Evolutionary conservation across 1,140 invertebrate species (phyloP).

Genomic region (Meloidogyne chitwoodi): DNA sequence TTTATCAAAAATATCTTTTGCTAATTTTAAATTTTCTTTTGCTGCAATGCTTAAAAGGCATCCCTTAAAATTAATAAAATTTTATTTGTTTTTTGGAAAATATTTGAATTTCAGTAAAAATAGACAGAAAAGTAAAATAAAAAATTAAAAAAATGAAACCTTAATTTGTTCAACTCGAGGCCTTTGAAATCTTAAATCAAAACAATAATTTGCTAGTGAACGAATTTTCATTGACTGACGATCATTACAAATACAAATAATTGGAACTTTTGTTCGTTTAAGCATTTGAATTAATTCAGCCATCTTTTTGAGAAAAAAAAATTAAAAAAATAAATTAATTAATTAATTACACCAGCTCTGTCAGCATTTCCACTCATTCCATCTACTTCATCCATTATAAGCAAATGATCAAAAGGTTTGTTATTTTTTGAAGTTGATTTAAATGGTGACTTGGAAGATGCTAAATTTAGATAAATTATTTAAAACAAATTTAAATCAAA

Average conservation of each 20-base stretch:
- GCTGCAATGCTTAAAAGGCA: constrained; percentile 83
- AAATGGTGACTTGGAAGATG: neutral
- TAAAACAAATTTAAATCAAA: too few species aligned
- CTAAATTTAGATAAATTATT: neutral
- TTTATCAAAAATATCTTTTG: constrained; percentile 72
- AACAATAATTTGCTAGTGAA: constrained; percentile 86
- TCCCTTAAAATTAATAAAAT: constrained; percentile 59
- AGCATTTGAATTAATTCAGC: constrained; percentile 84
- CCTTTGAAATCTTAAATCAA: constrained; percentile 79
- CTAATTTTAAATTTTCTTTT: constrained; percentile 83
- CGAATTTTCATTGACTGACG: constrained; percentile 87
- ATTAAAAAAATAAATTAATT: neutral
- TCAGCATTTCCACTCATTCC: constrained; percentile 99
- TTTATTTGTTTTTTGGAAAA: too few species aligned
- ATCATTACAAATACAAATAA: constrained; percentile 99
- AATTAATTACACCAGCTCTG: constrained; percentile 79
- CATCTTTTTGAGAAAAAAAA: constrained; percentile 32
- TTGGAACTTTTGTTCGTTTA: constrained; percentile 81
- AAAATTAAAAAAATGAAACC: constrained; percentile 62
- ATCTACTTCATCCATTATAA: constrained; percentile 99
- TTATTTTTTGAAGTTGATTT: constrained; percentile 13
- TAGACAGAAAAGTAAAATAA: too few species aligned
- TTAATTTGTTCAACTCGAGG: constrained; percentile 84
- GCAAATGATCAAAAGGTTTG: constrained; percentile 69
- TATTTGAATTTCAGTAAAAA: too few species aligned